phyloP scores from a whole-genome alignment of 2,888 invertebrate genomes.

The Gastracanthus pulcherrimus region DNA sequence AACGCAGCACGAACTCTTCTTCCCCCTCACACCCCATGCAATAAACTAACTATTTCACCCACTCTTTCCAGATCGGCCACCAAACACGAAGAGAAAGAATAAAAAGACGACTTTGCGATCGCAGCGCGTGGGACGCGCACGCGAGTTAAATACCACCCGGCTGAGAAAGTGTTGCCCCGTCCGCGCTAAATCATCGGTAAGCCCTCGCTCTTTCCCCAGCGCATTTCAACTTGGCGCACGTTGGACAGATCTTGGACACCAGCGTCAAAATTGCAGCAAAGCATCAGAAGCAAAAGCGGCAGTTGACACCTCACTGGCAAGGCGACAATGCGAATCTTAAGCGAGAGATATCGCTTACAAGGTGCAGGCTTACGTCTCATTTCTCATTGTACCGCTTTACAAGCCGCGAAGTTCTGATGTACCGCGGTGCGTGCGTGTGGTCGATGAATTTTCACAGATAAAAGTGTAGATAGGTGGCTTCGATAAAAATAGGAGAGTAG shows the following conservation, averaged over 20 bases:
- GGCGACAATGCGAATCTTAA: slow-evolving; percentile 2
- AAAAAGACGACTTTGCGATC: neutral
- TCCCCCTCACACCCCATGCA: neutral
- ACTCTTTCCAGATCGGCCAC: neutral
- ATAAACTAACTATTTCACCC: neutral
- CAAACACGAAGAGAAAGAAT: neutral
- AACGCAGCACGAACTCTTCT: neutral
- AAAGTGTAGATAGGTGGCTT: neutral
- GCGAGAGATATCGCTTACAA: neutral
- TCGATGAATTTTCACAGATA: neutral
- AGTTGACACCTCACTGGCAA: neutral
- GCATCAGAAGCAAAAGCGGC: too few species aligned
- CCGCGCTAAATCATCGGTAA: neutral
- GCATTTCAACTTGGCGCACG: neutral
- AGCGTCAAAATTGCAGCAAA: neutral
- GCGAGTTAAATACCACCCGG: neutral
- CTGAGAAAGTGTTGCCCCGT: neutral
- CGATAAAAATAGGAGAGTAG: too few species aligned
- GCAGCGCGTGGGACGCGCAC: neutral
- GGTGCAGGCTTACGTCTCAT: neutral
- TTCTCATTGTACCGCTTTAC: neutral
- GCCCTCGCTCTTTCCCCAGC: neutral
- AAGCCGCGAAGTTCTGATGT: neutral
- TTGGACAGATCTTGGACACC: neutral
- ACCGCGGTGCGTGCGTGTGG: neutral